Evolutionary conservation across 2,888 invertebrate genomes (phyloP), one percentile per base, ranked within the genome.

Genomic region (Ecliptopera silaceata): DNA sequence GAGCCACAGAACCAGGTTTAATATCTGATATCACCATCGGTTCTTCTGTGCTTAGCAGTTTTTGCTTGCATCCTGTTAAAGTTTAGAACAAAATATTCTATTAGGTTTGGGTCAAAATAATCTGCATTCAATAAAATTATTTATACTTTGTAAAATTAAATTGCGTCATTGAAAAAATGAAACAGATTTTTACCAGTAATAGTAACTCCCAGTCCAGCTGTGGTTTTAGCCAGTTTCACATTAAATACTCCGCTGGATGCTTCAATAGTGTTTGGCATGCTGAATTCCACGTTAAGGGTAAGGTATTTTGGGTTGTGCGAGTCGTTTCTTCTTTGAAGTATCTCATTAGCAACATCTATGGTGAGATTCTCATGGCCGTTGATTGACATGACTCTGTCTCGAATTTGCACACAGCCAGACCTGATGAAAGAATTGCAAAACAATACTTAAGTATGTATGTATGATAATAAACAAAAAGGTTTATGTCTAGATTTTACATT

Each of bases 191-290:
- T 85, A 93, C 96, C 95, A 78, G 95, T 96, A 5, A 98, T 95
- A n/a, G 97, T 97, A 34, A 98, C 94, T 2, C 98, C 98, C 11
- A 98, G 91, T 3, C 97, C 97, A 20, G 94, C 94, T 34, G 95
- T 94, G 22, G 94, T 94, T 68, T 95, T 95, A 3, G 97, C 95
- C 47, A 98, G 91, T 81, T 97, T 96, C 0, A 99, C 97, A 63
- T 95, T 96, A 77, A 98, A 98, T 0, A 97, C 95, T 0, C 98
- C 98, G 69, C 96, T 96, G 4, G 96, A 95, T 1, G 98, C 97
- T 63, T 97, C 96, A 41, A 98, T 97, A 0, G 97, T 94, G 66
- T 98, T 97, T 8, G 97, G 96, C 81, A 98, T 97, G 85, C 96
- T 97, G 82, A 98, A 98, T 79, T 98, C 97, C 1, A 96, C 93